phyloP scores from a whole-genome alignment of 1,140 invertebrate species.

The Colletes latitarsis region DNA sequence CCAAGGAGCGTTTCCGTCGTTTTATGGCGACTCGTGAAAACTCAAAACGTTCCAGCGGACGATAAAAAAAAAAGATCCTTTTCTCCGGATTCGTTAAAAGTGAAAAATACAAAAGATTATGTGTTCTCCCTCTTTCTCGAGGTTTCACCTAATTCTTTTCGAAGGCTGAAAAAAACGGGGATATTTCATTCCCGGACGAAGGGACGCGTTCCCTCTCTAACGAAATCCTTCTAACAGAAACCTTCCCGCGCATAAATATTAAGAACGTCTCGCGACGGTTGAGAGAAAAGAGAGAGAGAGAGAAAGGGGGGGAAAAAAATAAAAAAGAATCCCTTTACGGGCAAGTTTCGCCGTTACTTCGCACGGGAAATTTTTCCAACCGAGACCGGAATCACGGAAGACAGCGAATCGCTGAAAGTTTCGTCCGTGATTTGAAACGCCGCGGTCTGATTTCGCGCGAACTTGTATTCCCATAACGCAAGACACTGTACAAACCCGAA shows the following conservation, averaged over 20 bases:
- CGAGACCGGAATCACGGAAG: not conserved
- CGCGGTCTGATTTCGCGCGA: not conserved
- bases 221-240: not conserved
- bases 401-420: not conserved
- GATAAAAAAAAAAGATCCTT: not conserved
- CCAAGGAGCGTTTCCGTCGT: too few species aligned
- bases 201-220: not conserved
- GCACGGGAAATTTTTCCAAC: not conserved
- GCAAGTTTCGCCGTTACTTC: not conserved
- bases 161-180: not conserved
- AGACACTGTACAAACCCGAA: not conserved
- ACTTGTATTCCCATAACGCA: slow-evolving; percentile 5
- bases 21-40: too few species aligned
- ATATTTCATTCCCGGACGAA: too few species aligned
- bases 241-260: not conserved
- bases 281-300: not conserved
- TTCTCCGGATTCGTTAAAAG: not conserved
- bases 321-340: not conserved
- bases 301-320: too few species aligned
- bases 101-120: not conserved
- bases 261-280: not conserved
- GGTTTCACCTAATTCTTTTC: slow-evolving; percentile 2
- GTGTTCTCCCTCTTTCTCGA: not conserved
- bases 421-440: not conserved
- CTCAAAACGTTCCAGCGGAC: too few species aligned